Evolutionary conservation across 2,113 vertebrate species (phyloP), one percentile per base, ranked within the genome.

Genomic region (Chascanopsetta lugubris): DNA sequence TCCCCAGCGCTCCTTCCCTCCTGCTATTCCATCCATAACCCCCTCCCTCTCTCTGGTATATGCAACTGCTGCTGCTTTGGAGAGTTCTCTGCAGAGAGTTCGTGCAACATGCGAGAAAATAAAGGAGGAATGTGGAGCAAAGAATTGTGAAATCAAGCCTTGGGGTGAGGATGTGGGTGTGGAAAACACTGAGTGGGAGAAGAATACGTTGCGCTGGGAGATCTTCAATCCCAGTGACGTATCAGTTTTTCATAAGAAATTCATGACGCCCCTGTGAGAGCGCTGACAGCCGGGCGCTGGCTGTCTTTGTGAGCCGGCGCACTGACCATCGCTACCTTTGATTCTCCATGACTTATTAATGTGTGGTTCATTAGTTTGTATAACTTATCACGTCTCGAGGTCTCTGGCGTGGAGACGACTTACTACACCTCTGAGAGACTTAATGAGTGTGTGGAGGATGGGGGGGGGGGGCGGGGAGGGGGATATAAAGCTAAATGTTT

Each of bases 311-410:
- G 68, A 72, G 77, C n/a, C n/a, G n/a, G 76, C 43, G 34, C 9
- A 79, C 63, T 60, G 80, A 74, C 71, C 84, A 55, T 29, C 22
- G 61, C 75, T 76, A 83, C 56, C 78, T 87, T 81, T 86, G 81
- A 91, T 88, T 83, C 61, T n/a, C 15, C 48, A 91, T 90, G 69
- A 89, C 71, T 91, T 90, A 91, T 92, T 90, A 77, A 90, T 89
- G 72, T 15, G 27, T 11, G 51, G 42, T 79, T 91, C 71, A 77
- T 88, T 88, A 84, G 69, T 78, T 85, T 79, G 70, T 70, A 45
- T 20, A 85, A 70, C 73, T 86, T 68, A 76, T 71, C 75, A 25
- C 58, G 36, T 73, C 65, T 69, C 55, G n/a, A 38, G 32, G 21
- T 18, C 18, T 68, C 49, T 70, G 47, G 64, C 77, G 22, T 59